phyloP scores from a whole-genome alignment of 2,888 invertebrate species.

The Amphipyra berbera region DNA sequence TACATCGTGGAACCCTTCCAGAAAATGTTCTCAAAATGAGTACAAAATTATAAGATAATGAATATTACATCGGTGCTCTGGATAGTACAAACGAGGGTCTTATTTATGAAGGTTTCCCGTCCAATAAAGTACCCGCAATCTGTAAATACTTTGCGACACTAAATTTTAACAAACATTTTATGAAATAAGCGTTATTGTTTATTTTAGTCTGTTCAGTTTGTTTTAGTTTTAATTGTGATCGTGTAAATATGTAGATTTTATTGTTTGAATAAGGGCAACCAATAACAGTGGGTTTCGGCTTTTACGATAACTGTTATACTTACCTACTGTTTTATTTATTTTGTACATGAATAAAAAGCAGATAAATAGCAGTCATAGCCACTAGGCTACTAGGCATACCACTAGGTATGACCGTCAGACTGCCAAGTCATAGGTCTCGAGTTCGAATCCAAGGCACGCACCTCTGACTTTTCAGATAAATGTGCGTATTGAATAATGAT shows the following conservation, averaged over 20 bases:
- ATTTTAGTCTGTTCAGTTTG: background rate
- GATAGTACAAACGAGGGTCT: slow-evolving; percentile 65
- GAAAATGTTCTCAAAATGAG: slow-evolving; percentile 16
- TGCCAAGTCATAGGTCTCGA: no score
- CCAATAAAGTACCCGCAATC: slow-evolving; percentile 66
- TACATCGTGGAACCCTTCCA: background rate
- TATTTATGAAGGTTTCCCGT: slow-evolving; percentile 66
- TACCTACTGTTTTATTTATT: background rate
- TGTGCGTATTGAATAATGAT: no score
- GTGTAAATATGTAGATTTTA: slow-evolving; percentile 15
- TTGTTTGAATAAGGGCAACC: slow-evolving; percentile 1
- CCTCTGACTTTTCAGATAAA: no score
- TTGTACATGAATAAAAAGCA: background rate
- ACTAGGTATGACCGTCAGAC: no score
- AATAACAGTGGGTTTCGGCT: background rate
- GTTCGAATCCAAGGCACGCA: no score
- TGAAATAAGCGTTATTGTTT: slow-evolving; percentile 34
- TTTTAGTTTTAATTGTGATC: slow-evolving; percentile 5
- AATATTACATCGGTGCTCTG: slow-evolving; percentile 61
- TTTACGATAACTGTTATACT: background rate
- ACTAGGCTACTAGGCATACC: no score
- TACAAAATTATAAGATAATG: slow-evolving; percentile 53
- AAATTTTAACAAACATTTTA: slow-evolving; percentile 61
- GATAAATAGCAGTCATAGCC: no score
- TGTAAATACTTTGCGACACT: slow-evolving; percentile 67